Base-by-base conservation (phyloP, 2,888 invertebrate genomes). In the Philopedon plagiatum region DNA sequence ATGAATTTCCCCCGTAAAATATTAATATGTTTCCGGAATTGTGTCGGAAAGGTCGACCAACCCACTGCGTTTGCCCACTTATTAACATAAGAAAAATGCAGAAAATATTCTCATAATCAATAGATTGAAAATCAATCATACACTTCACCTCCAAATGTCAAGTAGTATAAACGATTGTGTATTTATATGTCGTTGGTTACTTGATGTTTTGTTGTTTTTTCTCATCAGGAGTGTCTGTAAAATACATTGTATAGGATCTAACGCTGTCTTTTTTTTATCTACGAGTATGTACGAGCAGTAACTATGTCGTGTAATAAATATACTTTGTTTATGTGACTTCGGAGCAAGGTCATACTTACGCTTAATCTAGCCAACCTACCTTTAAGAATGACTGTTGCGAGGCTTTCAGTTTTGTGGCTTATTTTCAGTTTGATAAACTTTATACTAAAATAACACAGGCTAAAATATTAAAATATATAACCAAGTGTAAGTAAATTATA, bases 141-240 rank as follows among this genome's bases (percentile, higher is more conserved):
- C 23, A 65, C 39, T 65, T 71, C 65, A 71, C 71, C 71, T 71
- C 65, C 60, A 61, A 64, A 65, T 60, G 71, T 71, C 71, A 71
- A 23, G 26, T 46, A 18, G 34, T 19, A 57, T 58, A 56, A 54
- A 58, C 41, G 26, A 60, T 66, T 63, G 37, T 51, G 29, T 32
- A 51, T 63, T 63, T 63, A 32, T 63, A 19, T 51, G 21, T 51
- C 23, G 37, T 51, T 63, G 26, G 15, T 7, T 51, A 63, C 21
- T 63, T 34, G 63, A 49, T 63, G 63, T 63, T 37, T 51, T 37
- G 51, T 51, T 62, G 51, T 37, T 11, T 44, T 63, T 63, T 51
- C 37, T 32, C 51, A 51, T 49, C 63, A 46, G 37, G 62, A 49
- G 49, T 51, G 49, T 51, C 51, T 29, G 9, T 58, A 15, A 23